These are phyloP conservation scores for Drosophila pseudotakahashii DNA, from an alignment of 2,888 invertebrate species.

Conservation along the genomic window DNA sequence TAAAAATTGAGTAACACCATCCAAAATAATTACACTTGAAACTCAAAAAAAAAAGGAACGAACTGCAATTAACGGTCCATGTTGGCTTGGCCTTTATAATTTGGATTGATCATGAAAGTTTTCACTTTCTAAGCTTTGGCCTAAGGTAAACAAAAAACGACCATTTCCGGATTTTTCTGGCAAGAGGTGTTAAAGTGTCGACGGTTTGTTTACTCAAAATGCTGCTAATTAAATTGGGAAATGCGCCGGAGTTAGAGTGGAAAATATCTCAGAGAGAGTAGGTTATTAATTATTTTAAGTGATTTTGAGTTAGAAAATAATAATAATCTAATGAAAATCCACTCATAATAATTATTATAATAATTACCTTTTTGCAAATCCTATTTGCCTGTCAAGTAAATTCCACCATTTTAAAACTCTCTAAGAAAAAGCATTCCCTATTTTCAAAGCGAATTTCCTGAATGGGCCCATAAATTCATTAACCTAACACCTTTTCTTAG, in stretches of 20 bases:
- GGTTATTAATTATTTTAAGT: background rate
- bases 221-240: slow-evolving; percentile 46
- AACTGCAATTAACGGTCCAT: slow-evolving; percentile 27
- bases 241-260: background rate
- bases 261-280: background rate
- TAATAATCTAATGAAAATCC: too few relatives aligned
- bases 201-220: slow-evolving; percentile 38
- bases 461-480: slow-evolving; percentile 26
- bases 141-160: slow-evolving; percentile 22
- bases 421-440: background rate
- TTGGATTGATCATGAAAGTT: slow-evolving; percentile 30
- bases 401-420: background rate
- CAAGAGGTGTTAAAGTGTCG: slow-evolving; percentile 39
- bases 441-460: slow-evolving; percentile 3
- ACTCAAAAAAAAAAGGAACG: slow-evolving; percentile 20
- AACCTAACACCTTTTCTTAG: slow-evolving; percentile 14
- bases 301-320: too few relatives aligned
- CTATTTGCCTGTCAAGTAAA: background rate
- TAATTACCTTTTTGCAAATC: too few relatives aligned
- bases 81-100: slow-evolving; percentile 19
- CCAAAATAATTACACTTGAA: background rate
- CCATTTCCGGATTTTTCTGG: slow-evolving; percentile 37
- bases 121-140: slow-evolving; percentile 65
- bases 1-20: background rate
- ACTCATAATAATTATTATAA: too few relatives aligned